Evolutionary conservation across 2,888 invertebrate genomes (phyloP).

Genomic region (Habroteleia sp.): DNA sequence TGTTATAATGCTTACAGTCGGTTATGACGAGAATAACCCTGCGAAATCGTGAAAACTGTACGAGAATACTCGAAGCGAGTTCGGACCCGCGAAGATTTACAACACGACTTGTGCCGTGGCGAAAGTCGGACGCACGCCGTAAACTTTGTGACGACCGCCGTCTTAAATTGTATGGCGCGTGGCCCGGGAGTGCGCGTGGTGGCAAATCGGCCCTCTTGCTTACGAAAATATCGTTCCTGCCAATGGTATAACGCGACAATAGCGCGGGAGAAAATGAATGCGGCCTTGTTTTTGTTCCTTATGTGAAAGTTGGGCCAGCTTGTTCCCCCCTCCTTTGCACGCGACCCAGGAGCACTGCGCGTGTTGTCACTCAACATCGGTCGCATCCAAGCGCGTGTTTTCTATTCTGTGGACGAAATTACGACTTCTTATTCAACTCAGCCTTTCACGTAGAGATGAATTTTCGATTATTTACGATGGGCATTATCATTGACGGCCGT

Average conservation of each 20-base stretch:
- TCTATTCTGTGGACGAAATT: conserved; percentile 56
- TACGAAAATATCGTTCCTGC: conserved; percentile 10
- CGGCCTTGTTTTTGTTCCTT: conserved; percentile 37
- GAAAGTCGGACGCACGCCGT: conserved; percentile 57
- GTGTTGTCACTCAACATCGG: conserved; percentile 52
- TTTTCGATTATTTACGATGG: conserved; percentile 41
- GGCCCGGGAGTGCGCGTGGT: conserved; percentile 65
- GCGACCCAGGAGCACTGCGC: conserved; percentile 54
- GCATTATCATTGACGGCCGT: conserved; percentile 56
- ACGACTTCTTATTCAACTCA: conserved; percentile 58
- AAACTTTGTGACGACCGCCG: conserved; percentile 62
- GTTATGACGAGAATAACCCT: conserved; percentile 34
- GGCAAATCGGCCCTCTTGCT: conserved; percentile 28
- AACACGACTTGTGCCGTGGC: conserved; percentile 72
- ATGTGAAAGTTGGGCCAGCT: conserved; percentile 42
- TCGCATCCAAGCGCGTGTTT: conserved; percentile 39
- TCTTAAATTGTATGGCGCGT: conserved; percentile 75
- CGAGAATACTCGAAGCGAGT: conserved; percentile 41
- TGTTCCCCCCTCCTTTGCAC: conserved; percentile 33
- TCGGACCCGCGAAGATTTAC: conserved; percentile 66
- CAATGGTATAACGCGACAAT: conserved; percentile 18
- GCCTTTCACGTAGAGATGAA: conserved; percentile 30
- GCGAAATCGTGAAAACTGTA: conserved; percentile 54
- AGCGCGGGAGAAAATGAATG: conserved; percentile 16
- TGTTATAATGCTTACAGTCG: conserved; percentile 15